A percentile compares a stretch with the other conserved stretches of the same genome.
Conservation (phyloP, 2,113 vertebrate species). For the Leucopternis melanops region DNA sequence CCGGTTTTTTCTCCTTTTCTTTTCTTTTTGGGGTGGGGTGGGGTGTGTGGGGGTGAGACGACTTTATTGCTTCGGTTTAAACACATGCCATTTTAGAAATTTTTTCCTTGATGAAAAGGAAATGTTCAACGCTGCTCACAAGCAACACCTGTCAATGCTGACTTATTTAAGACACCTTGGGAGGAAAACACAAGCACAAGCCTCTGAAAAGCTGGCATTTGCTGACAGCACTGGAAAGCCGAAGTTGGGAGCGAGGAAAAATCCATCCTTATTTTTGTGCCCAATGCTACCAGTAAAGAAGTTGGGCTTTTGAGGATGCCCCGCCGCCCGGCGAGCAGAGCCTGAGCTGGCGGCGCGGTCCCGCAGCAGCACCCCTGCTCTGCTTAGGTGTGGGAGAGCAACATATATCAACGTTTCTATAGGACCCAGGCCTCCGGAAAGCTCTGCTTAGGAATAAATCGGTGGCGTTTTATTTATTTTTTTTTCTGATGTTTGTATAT, state of each 20-base stretch:
- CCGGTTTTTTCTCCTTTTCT: accelerated
- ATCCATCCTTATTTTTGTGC: not conserved
- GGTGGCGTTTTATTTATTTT: not conserved
- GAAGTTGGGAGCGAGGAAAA: not conserved
- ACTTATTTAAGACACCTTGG: not conserved
- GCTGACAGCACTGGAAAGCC: not conserved
- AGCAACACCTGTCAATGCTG: constrained; percentile 1
- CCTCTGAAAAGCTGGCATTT: not conserved
- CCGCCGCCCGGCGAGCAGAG: not conserved
- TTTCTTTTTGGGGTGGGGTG: not conserved
- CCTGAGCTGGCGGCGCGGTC: not conserved
- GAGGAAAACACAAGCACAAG: not conserved
- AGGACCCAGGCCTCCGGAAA: not conserved
- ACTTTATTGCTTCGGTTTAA: not conserved
- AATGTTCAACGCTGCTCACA: not conserved
- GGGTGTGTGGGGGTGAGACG: too few relatives aligned
- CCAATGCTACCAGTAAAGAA: not conserved
- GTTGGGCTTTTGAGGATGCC: not conserved
- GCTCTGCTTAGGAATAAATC: not conserved
- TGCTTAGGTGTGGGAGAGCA: not conserved
- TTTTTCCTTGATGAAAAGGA: not conserved
- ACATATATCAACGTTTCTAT: not conserved
- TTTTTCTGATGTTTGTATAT: too few relatives aligned
- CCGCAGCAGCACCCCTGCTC: not conserved
- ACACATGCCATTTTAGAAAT: not conserved